Base-by-base conservation (phyloP, 2,797 vertebrate species). In the Labeo calbasu region DNA sequence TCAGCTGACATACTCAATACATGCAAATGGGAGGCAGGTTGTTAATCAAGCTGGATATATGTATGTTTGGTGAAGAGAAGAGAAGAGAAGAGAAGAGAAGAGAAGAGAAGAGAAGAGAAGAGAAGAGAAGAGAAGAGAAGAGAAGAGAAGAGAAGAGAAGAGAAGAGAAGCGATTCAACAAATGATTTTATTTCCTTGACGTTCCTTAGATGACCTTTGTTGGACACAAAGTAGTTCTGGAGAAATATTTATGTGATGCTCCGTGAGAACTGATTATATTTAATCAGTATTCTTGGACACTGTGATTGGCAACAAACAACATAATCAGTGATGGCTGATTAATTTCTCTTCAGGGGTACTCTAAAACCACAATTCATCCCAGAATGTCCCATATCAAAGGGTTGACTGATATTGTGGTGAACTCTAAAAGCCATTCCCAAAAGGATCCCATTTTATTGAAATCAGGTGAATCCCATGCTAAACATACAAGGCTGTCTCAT, bases 31-130 rank as follows among this genome's bases (percentile, higher is more conserved):
- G 73, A 87, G 90, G 92, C 92, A 92, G 92, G 90, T 89, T 92
- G 93, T 92, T 94, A 94, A 95, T 93, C 91, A 93, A 88, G 88
- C 88, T 88, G 90, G 93, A 92, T 91, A 90, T 90, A 86, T 85
- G 83, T 87, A 92, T 84, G 43, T 66, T 25, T 68, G 84, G 82
- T 89, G 73, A 80, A 69, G 86, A 9, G 75, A 87, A 43, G 59
- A 68, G 25, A 79, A 75, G 23, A n/a, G n/a, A n/a, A n/a, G n/a
- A n/a, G n/a, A n/a, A n/a, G n/a, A n/a, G n/a, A n/a, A n/a, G n/a
- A n/a, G n/a, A n/a, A n/a, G n/a, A n/a, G n/a, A n/a, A n/a, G n/a
- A n/a, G n/a, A n/a, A n/a, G n/a, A n/a, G n/a, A n/a, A n/a, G n/a
- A n/a, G n/a, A n/a, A n/a, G n/a, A n/a, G n/a, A n/a, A n/a, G n/a